Base-by-base conservation (phyloP, 2,113 vertebrate genomes). In the Sinosuthora webbiana region DNA sequence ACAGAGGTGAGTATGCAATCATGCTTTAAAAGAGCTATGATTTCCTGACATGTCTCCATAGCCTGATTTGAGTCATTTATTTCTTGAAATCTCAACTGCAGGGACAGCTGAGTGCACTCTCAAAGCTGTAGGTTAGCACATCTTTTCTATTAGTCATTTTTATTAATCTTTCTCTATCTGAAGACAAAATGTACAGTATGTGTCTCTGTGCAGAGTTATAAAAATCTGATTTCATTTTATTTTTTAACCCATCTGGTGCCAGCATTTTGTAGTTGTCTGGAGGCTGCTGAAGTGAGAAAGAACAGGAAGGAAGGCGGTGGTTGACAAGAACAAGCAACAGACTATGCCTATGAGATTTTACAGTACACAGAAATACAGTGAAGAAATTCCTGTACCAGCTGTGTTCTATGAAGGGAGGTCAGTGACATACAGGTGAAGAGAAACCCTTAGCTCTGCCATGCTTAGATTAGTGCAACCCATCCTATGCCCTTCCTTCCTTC, bases 51-150 rank as follows among this genome's bases (percentile, higher is more conserved):
- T 3, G 3, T 76, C 56, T 82, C 53, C 8, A 6, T 45, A 73
- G 74, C 5, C n/a, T 85, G 74, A 96, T 94, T 87, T 94, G 25
- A 87, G 53, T 41, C 1, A 88, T 90, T 95, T 95, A 76, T 85
- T 78, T 91, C 65, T 44, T 76, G 62, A 90, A 93, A 73, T 50
- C n/a, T 73, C 62, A 73, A 14, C 65, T 87, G 71, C 5, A 87
- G 25, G 11, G 45, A 90, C 71, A 41, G 44, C 17, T 85, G 78
- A 94, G 49, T 76, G 74, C 44, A 42, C 37, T 90, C 24, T 45
- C 49, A 64, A 60, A 76, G 44, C 17, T 79, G 3, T 42, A 81
- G 73, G 56, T 55, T 87, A 78, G 16, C 8, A 10, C 64, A n/a
- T 28, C 19, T 76, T 64, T 83, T 79, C 62, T 47, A 17, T 44